These are phyloP conservation scores for Zelostemma sp. DNA, from an alignment of 1,140 invertebrate genomes.

Conservation along the genomic window DNA sequence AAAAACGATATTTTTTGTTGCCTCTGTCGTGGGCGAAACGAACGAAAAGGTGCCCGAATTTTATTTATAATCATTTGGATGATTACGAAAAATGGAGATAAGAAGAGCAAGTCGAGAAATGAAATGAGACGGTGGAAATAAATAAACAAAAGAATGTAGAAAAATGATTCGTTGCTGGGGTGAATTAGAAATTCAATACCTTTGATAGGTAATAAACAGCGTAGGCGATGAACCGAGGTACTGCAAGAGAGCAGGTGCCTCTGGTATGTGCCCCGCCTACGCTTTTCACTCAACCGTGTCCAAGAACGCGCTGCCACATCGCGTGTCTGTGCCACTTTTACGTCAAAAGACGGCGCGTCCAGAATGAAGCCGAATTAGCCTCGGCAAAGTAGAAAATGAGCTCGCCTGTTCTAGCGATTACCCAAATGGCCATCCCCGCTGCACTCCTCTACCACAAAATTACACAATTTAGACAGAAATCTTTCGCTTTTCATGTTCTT, in stretches of 20 bases:
- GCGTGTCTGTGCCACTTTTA: slow-evolving; percentile 17
- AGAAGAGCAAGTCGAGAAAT: too few species aligned
- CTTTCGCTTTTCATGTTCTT: too few species aligned
- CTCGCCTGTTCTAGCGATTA: slow-evolving; percentile 17
- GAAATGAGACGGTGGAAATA: background rate
- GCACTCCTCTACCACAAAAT: background rate
- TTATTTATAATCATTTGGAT: too few species aligned
- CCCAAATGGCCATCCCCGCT: slow-evolving; percentile 1
- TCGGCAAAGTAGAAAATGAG: slow-evolving; percentile 20
- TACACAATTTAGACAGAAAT: background rate
- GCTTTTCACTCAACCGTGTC: slow-evolving; percentile 54
- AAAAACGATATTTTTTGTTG: too few species aligned
- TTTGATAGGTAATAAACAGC: slow-evolving; percentile 20
- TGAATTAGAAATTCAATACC: slow-evolving; percentile 22
- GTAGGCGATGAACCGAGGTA: slow-evolving; percentile 29
- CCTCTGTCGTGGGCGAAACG: too few species aligned
- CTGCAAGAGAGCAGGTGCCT: slow-evolving; percentile 58
- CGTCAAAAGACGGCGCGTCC: slow-evolving; percentile 7
- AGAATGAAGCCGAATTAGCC: slow-evolving; percentile 20
- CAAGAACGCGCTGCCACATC: slow-evolving; percentile 20
- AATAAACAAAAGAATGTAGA: background rate
- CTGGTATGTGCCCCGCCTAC: slow-evolving; percentile 64
- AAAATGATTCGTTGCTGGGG: background rate
- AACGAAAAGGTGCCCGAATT: too few species aligned
- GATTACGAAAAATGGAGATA: too few species aligned